These are phyloP conservation scores for Tetramorium parvispinum DNA, from an alignment of 1,140 invertebrate species.

Conservation along the genomic window DNA sequence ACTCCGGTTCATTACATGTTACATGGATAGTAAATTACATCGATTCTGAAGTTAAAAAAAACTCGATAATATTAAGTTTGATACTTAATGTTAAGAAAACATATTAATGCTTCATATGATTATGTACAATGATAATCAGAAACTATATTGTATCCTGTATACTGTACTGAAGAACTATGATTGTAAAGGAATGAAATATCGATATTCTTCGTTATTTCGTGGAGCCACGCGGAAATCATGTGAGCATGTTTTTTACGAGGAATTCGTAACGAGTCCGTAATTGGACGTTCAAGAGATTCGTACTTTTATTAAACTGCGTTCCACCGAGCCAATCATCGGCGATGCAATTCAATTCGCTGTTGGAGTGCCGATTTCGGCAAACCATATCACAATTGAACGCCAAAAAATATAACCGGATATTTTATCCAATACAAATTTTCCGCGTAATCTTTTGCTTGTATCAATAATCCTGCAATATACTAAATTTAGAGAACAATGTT, in stretches of 20 bases:
- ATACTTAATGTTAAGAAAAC: neutral
- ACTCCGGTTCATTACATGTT: neutral
- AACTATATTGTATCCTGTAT: no score
- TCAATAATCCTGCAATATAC: neutral
- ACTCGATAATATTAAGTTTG: neutral
- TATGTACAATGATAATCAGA: neutral
- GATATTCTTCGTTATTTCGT: slow-evolving; percentile 29
- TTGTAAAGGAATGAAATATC: neutral
- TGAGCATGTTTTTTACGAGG: slow-evolving; percentile 9
- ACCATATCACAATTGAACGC: neutral
- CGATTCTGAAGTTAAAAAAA: neutral
- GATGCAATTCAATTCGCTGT: slow-evolving; percentile 59
- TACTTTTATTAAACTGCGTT: slow-evolving; percentile 56
- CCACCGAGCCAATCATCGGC: slow-evolving; percentile 41
- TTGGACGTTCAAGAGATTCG: slow-evolving; percentile 54
- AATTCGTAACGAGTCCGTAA: slow-evolving; percentile 51
- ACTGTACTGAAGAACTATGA: no score
- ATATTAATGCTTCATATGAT: neutral
- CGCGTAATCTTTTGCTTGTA: slow-evolving; percentile 27
- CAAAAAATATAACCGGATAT: neutral
- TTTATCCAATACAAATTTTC: neutral
- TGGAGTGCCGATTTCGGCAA: neutral
- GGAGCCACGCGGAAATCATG: slow-evolving; percentile 12
- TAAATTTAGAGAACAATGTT: neutral
- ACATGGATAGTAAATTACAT: no score